Evolutionary conservation across 2,888 invertebrate genomes (phyloP).

Genomic region (Tipula unca): DNA sequence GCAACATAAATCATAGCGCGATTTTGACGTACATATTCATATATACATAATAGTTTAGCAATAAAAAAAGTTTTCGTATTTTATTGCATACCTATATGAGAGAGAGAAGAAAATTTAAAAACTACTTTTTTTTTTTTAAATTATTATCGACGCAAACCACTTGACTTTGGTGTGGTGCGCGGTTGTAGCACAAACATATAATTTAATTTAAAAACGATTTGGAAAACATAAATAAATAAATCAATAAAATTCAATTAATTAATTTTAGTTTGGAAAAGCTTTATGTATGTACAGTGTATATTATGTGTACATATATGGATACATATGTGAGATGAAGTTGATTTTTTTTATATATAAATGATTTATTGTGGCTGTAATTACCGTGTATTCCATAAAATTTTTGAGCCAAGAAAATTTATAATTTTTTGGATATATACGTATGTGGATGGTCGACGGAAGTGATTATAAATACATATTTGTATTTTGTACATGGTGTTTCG

Average conservation of each 20-base stretch:
- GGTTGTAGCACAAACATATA: neutral
- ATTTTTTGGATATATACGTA: no score
- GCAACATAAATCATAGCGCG: neutral
- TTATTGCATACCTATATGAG: neutral
- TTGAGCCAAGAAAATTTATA: neutral
- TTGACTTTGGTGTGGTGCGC: neutral
- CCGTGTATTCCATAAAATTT: neutral
- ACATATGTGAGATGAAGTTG: neutral
- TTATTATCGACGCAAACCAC: neutral
- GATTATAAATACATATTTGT: neutral
- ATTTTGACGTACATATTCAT: neutral
- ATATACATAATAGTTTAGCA: neutral
- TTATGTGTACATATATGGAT: neutral
- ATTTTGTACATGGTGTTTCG: neutral
- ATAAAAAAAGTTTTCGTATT: neutral
- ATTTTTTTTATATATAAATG: neutral
- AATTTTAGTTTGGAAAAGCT: neutral
- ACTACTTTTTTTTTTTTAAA: neutral
- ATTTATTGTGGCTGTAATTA: neutral
- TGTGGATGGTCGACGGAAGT: neutral
- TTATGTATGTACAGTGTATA: neutral
- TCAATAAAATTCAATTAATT: neutral
- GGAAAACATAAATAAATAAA: slow-evolving; percentile 1
- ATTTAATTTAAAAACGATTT: neutral
- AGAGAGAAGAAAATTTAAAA: neutral